Evolutionary conservation across 2,797 vertebrate genomes (phyloP).

Genomic region (Rhinogobio ventralis): DNA sequence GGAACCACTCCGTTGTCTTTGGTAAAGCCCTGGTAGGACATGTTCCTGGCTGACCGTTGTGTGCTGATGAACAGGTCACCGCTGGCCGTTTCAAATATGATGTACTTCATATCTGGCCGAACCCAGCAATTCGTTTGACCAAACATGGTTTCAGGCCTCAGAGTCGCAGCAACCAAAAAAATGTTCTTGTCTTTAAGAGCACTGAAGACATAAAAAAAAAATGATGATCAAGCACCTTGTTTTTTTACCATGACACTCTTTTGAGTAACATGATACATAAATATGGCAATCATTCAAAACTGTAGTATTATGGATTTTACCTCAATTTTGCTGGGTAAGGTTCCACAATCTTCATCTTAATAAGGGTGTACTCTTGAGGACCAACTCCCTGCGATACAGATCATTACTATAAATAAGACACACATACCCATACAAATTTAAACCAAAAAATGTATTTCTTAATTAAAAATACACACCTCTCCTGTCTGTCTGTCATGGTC

Average conservation of each 20-base stretch:
- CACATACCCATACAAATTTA: not conserved
- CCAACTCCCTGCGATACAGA: slow-evolving; percentile 86
- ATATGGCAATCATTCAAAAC: not conserved
- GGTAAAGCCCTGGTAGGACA: slow-evolving; percentile 96
- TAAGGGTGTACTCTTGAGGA: slow-evolving; percentile 94
- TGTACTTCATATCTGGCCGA: slow-evolving; percentile 93
- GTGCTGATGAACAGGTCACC: slow-evolving; percentile 92
- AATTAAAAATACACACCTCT: slow-evolving; percentile 80
- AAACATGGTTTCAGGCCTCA: slow-evolving; percentile 98
- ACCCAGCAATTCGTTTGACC: slow-evolving; percentile 99
- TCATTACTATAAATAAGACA: not conserved
- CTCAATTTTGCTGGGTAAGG: slow-evolving; percentile 92
- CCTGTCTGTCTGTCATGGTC: slow-evolving; percentile 98
- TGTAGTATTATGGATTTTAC: slow-evolving; percentile 68
- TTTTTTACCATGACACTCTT: not conserved
- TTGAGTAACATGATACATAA: no score
- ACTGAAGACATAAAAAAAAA: slow-evolving; percentile 67
- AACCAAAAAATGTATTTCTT: not conserved
- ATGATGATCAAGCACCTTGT: not conserved
- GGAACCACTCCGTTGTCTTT: slow-evolving; percentile 89
- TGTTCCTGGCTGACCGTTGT: slow-evolving; percentile 91
- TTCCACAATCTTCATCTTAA: slow-evolving; percentile 95
- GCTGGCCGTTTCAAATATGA: slow-evolving; percentile 86
- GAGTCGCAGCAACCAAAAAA: slow-evolving; percentile 94
- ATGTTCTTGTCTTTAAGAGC: slow-evolving; percentile 89